Evolutionary conservation across 2,888 invertebrate genomes (phyloP).

Genomic region (Diarsia mendica): DNA sequence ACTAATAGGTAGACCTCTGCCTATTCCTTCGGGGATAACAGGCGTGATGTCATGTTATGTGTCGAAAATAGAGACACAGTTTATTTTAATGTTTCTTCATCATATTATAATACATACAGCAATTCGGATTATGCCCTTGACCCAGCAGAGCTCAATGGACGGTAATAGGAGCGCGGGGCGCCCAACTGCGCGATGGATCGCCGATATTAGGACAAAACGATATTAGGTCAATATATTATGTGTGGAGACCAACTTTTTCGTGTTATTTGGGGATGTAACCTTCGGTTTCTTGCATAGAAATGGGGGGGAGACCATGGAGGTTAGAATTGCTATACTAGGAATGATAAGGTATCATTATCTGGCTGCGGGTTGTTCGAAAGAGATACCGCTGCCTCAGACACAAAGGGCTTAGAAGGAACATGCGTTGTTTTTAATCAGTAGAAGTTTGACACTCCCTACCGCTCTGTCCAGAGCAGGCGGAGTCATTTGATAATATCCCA

Average conservation of each 20-base stretch:
- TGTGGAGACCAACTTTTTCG: slow-evolving; percentile 5
- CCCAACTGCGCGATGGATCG: slow-evolving; percentile 29
- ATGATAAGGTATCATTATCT: too few relatives aligned
- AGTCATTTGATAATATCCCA: too few relatives aligned
- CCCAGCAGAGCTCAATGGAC: slow-evolving; percentile 12
- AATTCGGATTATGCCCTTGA: slow-evolving; percentile 27
- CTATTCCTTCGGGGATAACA: too few relatives aligned
- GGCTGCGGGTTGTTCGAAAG: too few relatives aligned
- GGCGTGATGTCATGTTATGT: too few relatives aligned
- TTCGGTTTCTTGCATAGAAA: neutral
- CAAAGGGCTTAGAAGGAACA: too few relatives aligned
- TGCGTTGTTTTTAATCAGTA: too few relatives aligned
- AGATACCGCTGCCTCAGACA: too few relatives aligned
- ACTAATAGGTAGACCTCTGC: too few relatives aligned
- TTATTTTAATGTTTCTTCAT: neutral
- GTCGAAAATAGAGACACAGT: neutral
- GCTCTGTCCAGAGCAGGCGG: too few relatives aligned
- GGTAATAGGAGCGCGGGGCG: slow-evolving; percentile 23
- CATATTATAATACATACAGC: neutral
- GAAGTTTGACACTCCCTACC: too few relatives aligned
- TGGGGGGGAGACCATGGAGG: neutral
- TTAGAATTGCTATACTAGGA: too few relatives aligned
- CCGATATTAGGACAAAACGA: slow-evolving; percentile 33
- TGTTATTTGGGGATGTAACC: neutral
- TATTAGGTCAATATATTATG: slow-evolving; percentile 40